Percentiles rank a stretch among this genome's conserved stretches.
phyloP scores from a whole-genome alignment of 2,888 invertebrate genomes.

The Cremastinae sp. region DNA sequence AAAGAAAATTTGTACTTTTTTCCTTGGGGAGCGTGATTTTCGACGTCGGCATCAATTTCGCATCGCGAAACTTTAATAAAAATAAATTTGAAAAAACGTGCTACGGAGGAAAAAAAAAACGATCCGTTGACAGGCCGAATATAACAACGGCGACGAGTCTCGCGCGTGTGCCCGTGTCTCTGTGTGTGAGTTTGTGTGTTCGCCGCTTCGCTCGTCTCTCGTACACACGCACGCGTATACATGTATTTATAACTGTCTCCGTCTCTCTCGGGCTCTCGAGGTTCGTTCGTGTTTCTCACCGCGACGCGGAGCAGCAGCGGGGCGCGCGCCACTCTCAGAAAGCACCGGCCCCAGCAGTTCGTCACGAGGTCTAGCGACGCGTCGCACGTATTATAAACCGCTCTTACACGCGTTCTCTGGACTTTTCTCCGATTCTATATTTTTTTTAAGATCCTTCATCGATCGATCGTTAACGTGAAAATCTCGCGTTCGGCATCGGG shows the following conservation, averaged over 20 bases:
- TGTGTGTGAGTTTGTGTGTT: slow-evolving; percentile 44
- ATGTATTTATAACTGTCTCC: slow-evolving; percentile 37
- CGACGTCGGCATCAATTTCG: slow-evolving; percentile 18
- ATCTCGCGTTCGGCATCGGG: not conserved
- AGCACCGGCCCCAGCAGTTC: slow-evolving; percentile 61
- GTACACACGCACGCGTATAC: slow-evolving; percentile 22
- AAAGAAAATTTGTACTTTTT: slow-evolving; percentile 10
- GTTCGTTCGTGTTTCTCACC: slow-evolving; percentile 57
- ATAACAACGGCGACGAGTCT: slow-evolving; percentile 9
- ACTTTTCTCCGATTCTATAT: slow-evolving; percentile 30
- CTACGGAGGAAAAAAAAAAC: not conserved
- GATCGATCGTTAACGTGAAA: not conserved
- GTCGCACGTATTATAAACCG: slow-evolving; percentile 56
- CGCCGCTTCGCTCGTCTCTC: slow-evolving; percentile 37
- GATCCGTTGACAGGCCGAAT: slow-evolving; percentile 41
- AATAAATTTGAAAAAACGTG: slow-evolving; percentile 44
- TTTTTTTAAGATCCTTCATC: slow-evolving; percentile 1
- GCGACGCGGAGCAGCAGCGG: slow-evolving; percentile 50
- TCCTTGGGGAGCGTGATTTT: not conserved
- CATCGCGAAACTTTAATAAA: not conserved
- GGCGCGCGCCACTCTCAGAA: slow-evolving; percentile 58
- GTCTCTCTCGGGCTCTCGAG: slow-evolving; percentile 40
- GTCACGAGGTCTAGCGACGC: slow-evolving; percentile 62
- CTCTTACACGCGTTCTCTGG: slow-evolving; percentile 45
- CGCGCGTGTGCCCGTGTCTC: slow-evolving; percentile 6